Evolutionary conservation across 2,797 vertebrate species (phyloP).

Genomic region (Saxicola maurus): DNA sequence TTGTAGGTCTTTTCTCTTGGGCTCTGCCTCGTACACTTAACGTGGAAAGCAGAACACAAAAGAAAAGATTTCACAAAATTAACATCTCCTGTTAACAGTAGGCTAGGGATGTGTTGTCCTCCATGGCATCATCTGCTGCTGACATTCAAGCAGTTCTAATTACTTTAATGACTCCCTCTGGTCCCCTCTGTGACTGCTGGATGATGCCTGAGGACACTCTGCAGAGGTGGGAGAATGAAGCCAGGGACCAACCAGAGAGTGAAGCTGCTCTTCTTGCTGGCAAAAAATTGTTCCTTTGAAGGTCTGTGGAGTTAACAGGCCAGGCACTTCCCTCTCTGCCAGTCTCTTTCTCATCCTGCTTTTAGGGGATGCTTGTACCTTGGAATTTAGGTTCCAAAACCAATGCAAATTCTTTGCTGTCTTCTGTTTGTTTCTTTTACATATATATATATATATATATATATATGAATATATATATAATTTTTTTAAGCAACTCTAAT

Average conservation of each 20-base stretch:
- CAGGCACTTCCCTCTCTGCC: neutral
- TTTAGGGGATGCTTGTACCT: neutral
- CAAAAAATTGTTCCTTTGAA: neutral
- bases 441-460: too few relatives aligned
- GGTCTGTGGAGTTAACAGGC: neutral
- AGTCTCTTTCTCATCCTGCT: neutral
- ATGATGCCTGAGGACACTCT: conserved; percentile 25
- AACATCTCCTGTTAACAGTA: conserved; percentile 7
- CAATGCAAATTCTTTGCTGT: neutral
- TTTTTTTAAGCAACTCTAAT: neutral
- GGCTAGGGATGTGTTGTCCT: conserved; percentile 18
- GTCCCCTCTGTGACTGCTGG: neutral
- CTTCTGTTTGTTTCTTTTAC: neutral
- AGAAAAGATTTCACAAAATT: conserved; percentile 17
- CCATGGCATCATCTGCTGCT: conserved; percentile 39
- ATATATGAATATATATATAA: too few relatives aligned
- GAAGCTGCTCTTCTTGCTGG: neutral
- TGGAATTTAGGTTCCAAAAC: neutral
- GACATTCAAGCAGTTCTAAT: conserved; percentile 33
- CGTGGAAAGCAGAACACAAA: neutral
- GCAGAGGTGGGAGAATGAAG: conserved; percentile 5
- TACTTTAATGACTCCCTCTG: conserved; percentile 36
- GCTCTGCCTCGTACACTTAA: neutral
- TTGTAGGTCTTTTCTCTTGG: neutral
- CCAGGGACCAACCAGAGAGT: neutral